Evolutionary conservation across 2,113 vertebrate species (phyloP).

Genomic region (Loxodonta africana): DNA sequence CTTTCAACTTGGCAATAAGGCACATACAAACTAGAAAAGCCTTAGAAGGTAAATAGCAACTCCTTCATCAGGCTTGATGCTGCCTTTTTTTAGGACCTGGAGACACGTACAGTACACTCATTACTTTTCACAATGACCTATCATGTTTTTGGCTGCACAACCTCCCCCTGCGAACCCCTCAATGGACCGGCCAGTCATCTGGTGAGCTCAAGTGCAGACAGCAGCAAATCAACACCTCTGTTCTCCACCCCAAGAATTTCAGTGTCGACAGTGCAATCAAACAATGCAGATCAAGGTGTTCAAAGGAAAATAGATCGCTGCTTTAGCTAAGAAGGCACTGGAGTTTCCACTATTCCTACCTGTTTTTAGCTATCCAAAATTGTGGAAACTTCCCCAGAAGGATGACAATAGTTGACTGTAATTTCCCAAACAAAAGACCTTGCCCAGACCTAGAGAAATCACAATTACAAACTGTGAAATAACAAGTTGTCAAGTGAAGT

Average conservation of each 20-base stretch:
- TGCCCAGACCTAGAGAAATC: not conserved
- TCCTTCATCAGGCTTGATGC: not conserved
- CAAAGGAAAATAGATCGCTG: not conserved
- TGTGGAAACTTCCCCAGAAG: not conserved
- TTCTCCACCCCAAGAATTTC: not conserved
- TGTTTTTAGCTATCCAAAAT: not conserved
- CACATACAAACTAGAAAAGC: not conserved
- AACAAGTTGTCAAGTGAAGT: not conserved
- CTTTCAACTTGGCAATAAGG: constrained; percentile 48
- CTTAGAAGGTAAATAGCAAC: constrained; percentile 30
- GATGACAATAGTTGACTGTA: not conserved
- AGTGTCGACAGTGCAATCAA: not conserved
- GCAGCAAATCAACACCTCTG: not conserved
- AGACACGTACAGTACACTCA: not conserved
- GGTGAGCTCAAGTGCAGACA: not conserved
- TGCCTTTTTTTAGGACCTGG: not conserved
- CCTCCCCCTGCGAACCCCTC: not conserved
- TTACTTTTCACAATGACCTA: not conserved
- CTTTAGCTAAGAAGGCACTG: not conserved
- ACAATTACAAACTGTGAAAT: not conserved
- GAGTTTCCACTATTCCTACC: not conserved
- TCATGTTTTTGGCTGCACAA: not conserved
- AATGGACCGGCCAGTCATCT: rapidly evolving
- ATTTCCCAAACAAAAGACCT: not conserved
- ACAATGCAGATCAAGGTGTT: not conserved